Evolutionary conservation across 2,113 vertebrate species (phyloP).

Genomic region (Oxyruncus cristatus): DNA sequence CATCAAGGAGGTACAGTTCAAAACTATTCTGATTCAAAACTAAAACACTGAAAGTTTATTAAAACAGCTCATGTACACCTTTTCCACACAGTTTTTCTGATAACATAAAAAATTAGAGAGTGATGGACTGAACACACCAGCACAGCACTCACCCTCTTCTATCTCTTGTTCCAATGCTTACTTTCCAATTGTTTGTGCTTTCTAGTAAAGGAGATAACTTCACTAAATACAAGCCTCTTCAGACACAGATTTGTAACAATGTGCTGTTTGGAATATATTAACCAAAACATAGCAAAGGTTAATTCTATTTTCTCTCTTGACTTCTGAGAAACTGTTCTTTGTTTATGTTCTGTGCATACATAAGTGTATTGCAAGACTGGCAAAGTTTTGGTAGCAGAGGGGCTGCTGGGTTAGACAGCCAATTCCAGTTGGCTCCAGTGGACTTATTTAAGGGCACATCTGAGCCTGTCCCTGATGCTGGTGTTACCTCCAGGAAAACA

Average conservation of each 20-base stretch:
- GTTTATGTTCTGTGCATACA: not conserved
- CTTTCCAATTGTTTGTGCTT: not conserved
- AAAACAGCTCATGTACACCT: not conserved
- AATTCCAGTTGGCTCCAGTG: not conserved
- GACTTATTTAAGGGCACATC: not conserved
- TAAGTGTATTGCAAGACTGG: fast-evolving
- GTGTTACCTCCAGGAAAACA: not conserved
- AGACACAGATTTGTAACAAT: not conserved
- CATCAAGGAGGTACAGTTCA: not conserved
- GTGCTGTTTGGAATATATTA: not conserved
- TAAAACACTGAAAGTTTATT: not conserved
- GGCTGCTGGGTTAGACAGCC: not conserved
- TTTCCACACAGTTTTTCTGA: not conserved
- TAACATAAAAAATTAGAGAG: not conserved
- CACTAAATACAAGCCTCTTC: not conserved
- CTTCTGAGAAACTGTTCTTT: not conserved
- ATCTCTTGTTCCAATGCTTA: not conserved
- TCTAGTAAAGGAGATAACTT: not conserved
- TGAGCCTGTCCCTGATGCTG: not conserved
- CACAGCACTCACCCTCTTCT: fast-evolving
- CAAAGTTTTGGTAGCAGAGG: not conserved
- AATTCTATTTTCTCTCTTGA: not conserved
- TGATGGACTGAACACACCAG: not conserved
- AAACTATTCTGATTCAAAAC: not conserved
- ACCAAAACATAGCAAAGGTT: not conserved